Percentiles rank a stretch among this genome's conserved stretches.
Evolutionary conservation across 2,113 vertebrate genomes (phyloP).

Genomic region (Indicator maculatus): DNA sequence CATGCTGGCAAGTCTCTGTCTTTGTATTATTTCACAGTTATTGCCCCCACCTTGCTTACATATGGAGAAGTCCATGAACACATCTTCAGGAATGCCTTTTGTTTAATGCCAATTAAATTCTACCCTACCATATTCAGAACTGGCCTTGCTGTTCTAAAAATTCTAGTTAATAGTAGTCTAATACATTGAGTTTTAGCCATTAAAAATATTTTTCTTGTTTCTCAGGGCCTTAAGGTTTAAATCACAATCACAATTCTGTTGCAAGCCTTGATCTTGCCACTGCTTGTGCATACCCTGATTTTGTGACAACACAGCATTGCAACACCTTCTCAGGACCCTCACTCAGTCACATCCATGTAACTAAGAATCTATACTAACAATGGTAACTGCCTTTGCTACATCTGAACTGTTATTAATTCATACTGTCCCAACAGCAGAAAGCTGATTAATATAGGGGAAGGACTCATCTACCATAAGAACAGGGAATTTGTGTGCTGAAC

Average conservation of each 20-base stretch:
- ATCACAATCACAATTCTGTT: fast-evolving
- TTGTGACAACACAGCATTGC: background rate
- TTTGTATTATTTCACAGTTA: background rate
- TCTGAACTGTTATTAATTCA: background rate
- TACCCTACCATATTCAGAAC: background rate
- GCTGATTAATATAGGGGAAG: background rate
- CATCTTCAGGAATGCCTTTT: background rate
- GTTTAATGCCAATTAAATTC: background rate
- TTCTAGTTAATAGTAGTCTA: background rate
- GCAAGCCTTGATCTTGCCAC: background rate
- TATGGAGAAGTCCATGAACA: background rate
- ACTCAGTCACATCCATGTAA: background rate
- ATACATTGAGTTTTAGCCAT: background rate
- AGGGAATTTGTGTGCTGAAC: fast-evolving
- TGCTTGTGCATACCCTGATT: background rate
- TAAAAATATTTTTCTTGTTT: background rate
- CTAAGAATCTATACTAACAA: background rate
- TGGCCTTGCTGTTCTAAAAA: background rate
- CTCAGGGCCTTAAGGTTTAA: background rate
- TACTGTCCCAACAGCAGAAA: background rate
- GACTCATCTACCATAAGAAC: background rate
- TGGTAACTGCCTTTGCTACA: background rate
- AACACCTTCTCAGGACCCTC: background rate
- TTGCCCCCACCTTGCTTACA: background rate
- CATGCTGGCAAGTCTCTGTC: background rate